Conservation (phyloP, 37 sponge, comb jelly and placozoan genomes). For the Amphimedon queenslandica region DNA sequence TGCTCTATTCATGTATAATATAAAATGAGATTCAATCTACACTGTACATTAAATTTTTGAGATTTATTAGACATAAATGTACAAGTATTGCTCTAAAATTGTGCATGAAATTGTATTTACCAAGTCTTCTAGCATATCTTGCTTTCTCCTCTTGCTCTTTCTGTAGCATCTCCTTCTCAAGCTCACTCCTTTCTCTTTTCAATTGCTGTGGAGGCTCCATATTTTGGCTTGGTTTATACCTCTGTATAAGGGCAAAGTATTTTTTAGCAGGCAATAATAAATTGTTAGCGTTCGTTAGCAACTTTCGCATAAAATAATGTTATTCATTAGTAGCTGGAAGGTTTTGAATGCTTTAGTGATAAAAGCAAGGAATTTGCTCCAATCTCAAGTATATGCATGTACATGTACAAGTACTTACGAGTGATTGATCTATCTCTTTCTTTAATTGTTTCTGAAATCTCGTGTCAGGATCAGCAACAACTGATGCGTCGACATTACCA, state of each 20-base stretch:
- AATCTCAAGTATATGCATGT: too few species aligned
- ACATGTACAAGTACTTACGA: constrained; percentile 19
- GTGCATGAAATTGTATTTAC: constrained; percentile 1
- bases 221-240: constrained; percentile 1
- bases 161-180: constrained; percentile 7
- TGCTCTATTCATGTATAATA: constrained; percentile 22
- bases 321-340: too few species aligned
- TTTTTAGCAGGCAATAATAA: too few species aligned
- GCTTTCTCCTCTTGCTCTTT: constrained; percentile 14
- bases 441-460: constrained; percentile 38
- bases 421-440: constrained; percentile 37
- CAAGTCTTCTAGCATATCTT: constrained; percentile 35
- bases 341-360: too few species aligned
- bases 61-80: too few species aligned
- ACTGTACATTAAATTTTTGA: too few species aligned
- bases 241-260: constrained; percentile 5
- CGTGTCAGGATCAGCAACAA: constrained; percentile 27
- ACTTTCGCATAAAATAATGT: too few species aligned
- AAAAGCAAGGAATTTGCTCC: too few species aligned
- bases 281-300: too few species aligned
- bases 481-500: constrained; percentile 18
- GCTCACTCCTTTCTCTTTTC: neutral
- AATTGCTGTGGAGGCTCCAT: neutral
- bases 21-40: too few species aligned
- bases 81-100: neutral